Base-by-base conservation (phyloP, 2,113 vertebrate genomes). In the Heterotis niloticus region DNA sequence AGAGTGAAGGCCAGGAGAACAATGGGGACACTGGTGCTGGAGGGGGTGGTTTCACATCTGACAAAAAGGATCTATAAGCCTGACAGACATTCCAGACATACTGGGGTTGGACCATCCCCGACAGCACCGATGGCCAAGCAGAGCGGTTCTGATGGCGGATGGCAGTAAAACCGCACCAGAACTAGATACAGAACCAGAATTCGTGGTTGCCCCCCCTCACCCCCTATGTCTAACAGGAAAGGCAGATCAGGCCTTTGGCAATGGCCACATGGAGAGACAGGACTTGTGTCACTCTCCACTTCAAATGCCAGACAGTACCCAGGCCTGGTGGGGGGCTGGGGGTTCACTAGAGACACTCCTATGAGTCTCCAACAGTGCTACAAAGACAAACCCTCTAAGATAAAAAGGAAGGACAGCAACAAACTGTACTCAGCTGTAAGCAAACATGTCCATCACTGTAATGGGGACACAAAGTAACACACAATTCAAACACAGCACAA, bases 21-120 rank as follows among this genome's bases (percentile, higher is more conserved):
- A 82, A 78, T 84, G 84, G 82, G 75, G 81, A 88, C 85, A 87
- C 81, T 78, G 59, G 82, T 83, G 84, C 88, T 75, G 83, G 83
- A 16, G 29, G 57, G 54, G 26, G 54, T 83, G 83, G 79, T 83
- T 86, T 89, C 84, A 81, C 79, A 87, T 84, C 85, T 75, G 77
- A 88, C 87, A 85, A 84, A 88, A 81, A 84, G 81, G 84, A 85
- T 87, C 84, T 82, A 84, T 85, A 80, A 80, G 84, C 87, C 80
- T 65, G 81, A 83, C 77, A 86, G 79, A 87, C 83, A 84, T 86
- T 76, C 75, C 17, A 88, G 85, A 88, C 85, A 86, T 84, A 67
- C 85, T 81, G 67, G 73, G 51, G 64, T 77, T 11, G 64, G 76
- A 56, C 64, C 23, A 24, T 56, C 64, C 18, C 64, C 12, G 80